Conservation (phyloP, 2,797 vertebrate genomes). For the Falco rusticolus region DNA sequence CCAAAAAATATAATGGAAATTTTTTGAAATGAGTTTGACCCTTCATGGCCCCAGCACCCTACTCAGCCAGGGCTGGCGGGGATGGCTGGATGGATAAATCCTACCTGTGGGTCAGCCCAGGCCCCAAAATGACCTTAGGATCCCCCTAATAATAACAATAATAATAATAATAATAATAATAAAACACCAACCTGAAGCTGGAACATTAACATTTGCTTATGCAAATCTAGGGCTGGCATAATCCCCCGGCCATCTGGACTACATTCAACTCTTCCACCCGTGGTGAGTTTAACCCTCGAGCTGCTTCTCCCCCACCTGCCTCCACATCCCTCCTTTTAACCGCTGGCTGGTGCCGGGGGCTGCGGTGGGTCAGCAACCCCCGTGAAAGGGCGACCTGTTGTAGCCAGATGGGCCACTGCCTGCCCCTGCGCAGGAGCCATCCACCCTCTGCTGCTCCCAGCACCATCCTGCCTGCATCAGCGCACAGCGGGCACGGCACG, state of each 20-base stretch:
- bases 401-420: not conserved
- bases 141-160: not conserved
- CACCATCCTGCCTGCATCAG: not conserved
- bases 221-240: slow-evolving; percentile 41
- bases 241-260: slow-evolving; percentile 41
- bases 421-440: not conserved
- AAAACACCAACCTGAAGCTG: not conserved
- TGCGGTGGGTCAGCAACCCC: not conserved
- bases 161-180: not conserved
- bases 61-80: not conserved
- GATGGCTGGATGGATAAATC: rapidly evolving
- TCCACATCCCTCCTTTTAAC: not conserved
- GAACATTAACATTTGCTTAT: slow-evolving; percentile 11
- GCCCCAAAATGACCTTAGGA: not conserved
- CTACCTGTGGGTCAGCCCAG: not conserved
- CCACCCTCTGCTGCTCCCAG: not conserved
- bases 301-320: not conserved
- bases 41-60: rapidly evolving
- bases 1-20: not conserved
- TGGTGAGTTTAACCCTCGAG: rapidly evolving
- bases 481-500: rapidly evolving
- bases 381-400: not conserved
- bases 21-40: not conserved
- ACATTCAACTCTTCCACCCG: not conserved
- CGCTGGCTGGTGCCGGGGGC: not conserved